Evolutionary conservation across 1,140 invertebrate species (phyloP).

Genomic region (Potamilus streckersoni): DNA sequence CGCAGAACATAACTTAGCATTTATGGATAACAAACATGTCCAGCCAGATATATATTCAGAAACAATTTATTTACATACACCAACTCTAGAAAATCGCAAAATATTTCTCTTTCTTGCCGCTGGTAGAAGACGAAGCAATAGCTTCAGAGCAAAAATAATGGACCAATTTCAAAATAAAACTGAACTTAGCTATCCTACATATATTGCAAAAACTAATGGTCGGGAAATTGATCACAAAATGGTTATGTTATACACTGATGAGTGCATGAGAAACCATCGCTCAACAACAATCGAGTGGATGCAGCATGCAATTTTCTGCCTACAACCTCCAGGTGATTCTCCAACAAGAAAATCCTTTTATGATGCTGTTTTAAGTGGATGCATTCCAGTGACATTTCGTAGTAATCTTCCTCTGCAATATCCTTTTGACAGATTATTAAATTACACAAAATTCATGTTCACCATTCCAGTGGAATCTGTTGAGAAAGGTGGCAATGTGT

Average conservation of each 20-base stretch:
- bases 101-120: conserved; percentile 43
- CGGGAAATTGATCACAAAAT: background rate
- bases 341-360: conserved; percentile 39
- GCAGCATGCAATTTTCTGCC: conserved; percentile 32
- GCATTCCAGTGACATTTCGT: conserved; percentile 35
- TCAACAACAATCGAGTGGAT: conserved; percentile 49
- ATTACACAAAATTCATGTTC: conserved; percentile 31
- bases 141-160: conserved; percentile 35
- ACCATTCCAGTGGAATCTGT: background rate
- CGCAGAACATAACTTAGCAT: background rate
- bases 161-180: conserved; percentile 43
- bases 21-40: conserved; percentile 5
- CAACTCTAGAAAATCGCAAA: conserved; percentile 20
- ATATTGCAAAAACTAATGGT: conserved; percentile 6
- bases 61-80: conserved; percentile 8
- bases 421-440: conserved; percentile 22
- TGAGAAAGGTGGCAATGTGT: background rate
- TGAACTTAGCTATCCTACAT: conserved; percentile 10
- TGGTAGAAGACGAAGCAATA: conserved; percentile 21
- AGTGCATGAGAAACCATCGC: conserved; percentile 32
- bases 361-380: conserved; percentile 32
- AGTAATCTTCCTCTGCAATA: conserved; percentile 3
- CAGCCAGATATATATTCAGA: conserved; percentile 4
- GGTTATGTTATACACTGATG: conserved; percentile 43
- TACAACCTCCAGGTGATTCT: conserved; percentile 36